Base-by-base conservation (phyloP, 2,797 vertebrate genomes). In the Eulemur rubriventer region DNA sequence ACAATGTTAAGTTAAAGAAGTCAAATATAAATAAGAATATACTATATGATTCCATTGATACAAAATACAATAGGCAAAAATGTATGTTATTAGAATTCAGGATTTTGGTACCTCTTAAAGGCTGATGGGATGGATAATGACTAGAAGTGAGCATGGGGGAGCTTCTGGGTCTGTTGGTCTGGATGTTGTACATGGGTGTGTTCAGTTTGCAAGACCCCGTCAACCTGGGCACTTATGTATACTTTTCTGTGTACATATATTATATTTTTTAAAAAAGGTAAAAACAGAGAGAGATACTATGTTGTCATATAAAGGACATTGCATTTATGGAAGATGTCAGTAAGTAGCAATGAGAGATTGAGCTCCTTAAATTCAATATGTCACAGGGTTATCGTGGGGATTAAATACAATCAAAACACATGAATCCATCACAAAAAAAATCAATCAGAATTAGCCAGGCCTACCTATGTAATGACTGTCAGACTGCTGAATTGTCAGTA, bases 321-420 rank as follows among this genome's bases (percentile, higher is more conserved):
- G 85, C 20, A 22, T 30, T 18, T 81, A 18, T n/a, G 52, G 24
- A 94, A 88, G 41, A 85, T 92, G 48, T 69, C 85, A 72, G 4
- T 72, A 73, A 89, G 6, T 48, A n/a, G 11, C 43, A 83, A 1
- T 50, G 91, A 73, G 11, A 89, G 4, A 26, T n/a, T 18, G 59
- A 73, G 46, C 11, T 93, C 61, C 48, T 85, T 73, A 69, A 79
- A 22, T 87, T 87, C 69, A 30, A 48, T 63, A 52, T 78, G 52
- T 78, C 35, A 30, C n/a, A 92, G 43, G 20, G 30, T 79, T 92
- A 78, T 55, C 75, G 3, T 69, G 59, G 78, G 81, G 35, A 92
- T 59, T 85, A 85, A 93, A 46, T 87, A 63, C 83, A 95, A 82
- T 87, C 55, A 52, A 86, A 94, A 59, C 33, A 80, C 41, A 3